Base-by-base conservation (phyloP, 1,140 invertebrate genomes). In the Spodoptera frugiperda region DNA sequence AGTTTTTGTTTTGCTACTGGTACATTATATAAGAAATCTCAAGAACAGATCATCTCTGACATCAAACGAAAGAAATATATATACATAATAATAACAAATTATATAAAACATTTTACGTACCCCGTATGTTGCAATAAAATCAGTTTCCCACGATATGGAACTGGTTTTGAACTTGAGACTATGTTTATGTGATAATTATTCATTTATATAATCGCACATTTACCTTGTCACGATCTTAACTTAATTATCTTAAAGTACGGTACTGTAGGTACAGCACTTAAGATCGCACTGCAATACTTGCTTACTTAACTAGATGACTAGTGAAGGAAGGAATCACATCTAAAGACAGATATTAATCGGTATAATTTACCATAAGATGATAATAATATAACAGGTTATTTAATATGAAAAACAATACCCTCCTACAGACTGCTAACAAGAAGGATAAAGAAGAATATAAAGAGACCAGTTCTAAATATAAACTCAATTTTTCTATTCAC, bases 121-220 rank as follows among this genome's bases (percentile, higher is more conserved):
- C 21, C 30, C 14, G 21, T 68, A 70, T 21, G 12, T 70, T 19
- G n/a, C 63, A 61, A 61, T 48, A 53, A 67, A 59, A 54, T 54
- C 74, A 57, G 49, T 55, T 76, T 67, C 74, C 74, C 74, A 76
- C 74, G 74, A 5, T 63, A 55, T 25, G 17, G 19, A 67, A 67
- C 63, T 76, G 63, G 63, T 67, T 25, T 65, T 76, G 74, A 76
- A 76, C 59, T 67, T 55, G 49, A 54, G 44, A 53, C 48, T 51
- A 48, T 67, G 63, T 67, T 67, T 67, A 67, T 67, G 44, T 25
- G 44, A 67, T 76, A 67, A 67, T 76, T 76, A 76, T 76, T 67
- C 49, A 55, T 67, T 15, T 33, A 65, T 39, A 65, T 76, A 48
- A 25, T 67, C 39, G 33, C 48, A 63, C 25, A 75, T 19, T 59